Evolutionary conservation across 2,888 invertebrate species (phyloP).

Genomic region (Agrochola litura): DNA sequence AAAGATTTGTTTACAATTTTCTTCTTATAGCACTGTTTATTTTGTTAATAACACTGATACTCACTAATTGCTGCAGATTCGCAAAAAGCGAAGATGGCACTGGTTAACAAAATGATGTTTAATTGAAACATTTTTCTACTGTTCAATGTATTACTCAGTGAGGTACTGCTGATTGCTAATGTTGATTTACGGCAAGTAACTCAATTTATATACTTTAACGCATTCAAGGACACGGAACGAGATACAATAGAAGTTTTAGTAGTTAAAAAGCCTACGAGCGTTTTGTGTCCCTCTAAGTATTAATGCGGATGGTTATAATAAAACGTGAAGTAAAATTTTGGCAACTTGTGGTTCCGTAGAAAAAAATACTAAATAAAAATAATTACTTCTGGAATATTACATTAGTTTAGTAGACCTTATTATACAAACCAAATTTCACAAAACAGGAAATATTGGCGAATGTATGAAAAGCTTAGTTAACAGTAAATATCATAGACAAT

Average conservation of each 20-base stretch:
- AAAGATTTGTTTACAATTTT: background rate
- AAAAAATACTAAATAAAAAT: background rate
- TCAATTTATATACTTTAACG: slow-evolving; percentile 41
- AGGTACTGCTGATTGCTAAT: slow-evolving; percentile 17
- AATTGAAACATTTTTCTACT: slow-evolving; percentile 39
- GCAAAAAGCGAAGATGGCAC: slow-evolving; percentile 41
- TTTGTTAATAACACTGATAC: slow-evolving; percentile 1
- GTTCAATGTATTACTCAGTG: background rate
- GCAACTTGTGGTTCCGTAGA: slow-evolving; percentile 24
- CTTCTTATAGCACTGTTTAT: background rate
- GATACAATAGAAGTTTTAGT: background rate
- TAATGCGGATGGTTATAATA: background rate
- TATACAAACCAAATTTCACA: background rate
- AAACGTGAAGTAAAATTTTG: background rate
- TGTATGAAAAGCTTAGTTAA: background rate
- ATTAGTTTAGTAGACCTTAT: background rate
- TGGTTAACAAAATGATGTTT: slow-evolving; percentile 35
- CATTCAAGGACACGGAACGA: background rate
- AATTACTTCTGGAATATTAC: background rate
- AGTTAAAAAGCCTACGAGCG: no score
- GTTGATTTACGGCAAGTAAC: slow-evolving; percentile 4
- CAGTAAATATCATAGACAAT: background rate
- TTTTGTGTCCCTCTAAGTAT: background rate
- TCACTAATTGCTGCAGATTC: slow-evolving; percentile 43
- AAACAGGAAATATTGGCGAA: background rate